Base-by-base conservation (phyloP, 1,140 invertebrate species). In the Acromyrmex echinatior region DNA sequence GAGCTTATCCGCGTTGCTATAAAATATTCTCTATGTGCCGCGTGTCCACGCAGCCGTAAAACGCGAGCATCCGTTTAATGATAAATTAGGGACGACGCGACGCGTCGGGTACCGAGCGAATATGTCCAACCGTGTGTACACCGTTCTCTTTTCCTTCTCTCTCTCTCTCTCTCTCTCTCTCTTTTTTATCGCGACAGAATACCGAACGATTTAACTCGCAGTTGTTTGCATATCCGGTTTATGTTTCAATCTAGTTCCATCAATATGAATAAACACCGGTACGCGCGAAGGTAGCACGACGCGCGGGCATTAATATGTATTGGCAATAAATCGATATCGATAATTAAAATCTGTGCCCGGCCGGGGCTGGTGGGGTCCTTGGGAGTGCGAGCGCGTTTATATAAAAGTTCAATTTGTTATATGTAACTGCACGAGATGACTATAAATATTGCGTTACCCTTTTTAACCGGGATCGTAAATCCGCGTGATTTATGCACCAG, bases 401-500 rank as follows among this genome's bases (percentile, higher is more conserved):
- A 95, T 94, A 94, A 95, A 95, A 94, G 93, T 95, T 95, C 93
- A 95, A 95, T 95, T 95, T 95, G 94, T 95, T 95, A 94, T 93
- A 93, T 94, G 94, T 94, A 94, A 95, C 95, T 94, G 93, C 90
- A 90, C 92, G 93, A 95, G 94, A 94, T 94, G 93, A 93, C 95
- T 93, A 95, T 95, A 95, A 95, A 95, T 95, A 95, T 95, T 92
- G 92, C 93, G 92, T 94, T 94, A 93, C 92, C 92, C 93, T 95
- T 95, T 95, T 94, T 93, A 95, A 94, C 93, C 88, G 93, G 90
- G 93, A 94, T 92, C 93, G 94, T 95, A 95, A 95, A 95, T 95
- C 93, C 92, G 90, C 63, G 91, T 95, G 93, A 95, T 95, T 95
- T 95, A 95, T 93, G 87, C 88, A 79, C 88, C 71, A 65, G 76